Base-by-base conservation (phyloP, 2,113 vertebrate species). In the Sorex fumeus region DNA sequence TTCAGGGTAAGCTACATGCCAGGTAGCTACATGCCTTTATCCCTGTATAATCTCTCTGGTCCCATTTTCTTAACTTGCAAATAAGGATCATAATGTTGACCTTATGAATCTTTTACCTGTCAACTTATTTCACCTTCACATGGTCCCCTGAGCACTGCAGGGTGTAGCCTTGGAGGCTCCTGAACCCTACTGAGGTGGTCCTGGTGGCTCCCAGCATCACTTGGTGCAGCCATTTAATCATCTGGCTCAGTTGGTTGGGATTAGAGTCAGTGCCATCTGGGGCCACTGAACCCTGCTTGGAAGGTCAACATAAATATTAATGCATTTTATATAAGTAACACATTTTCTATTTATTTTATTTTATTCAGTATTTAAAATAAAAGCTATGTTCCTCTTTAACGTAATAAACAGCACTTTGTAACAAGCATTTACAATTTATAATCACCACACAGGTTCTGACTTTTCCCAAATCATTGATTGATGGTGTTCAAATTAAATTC, bases 401-500 rank as follows among this genome's bases (percentile, higher is more conserved):
- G 80, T 71, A 95, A 88, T 62, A 90, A 81, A 67, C 36, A 87
- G 1, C 57, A 64, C 27, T 83, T 87, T 66, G 27, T 30, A 83
- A 27, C 30, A 6, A 62, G 60, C 60, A 84, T 88, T 84, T 83
- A 57, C 2, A 64, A 70, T 84, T 93, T 47, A 34, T 27, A 90
- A 80, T 53, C 81, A 85, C 71, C 83, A 5, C 57, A 89, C 43
- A 88, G 79, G 1, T 15, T 86, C 21, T 19, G 30, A n/a, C 12
- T 30, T 81, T 75, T 82, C 87, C 76, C 45, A 87, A 84, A 74
- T 87, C 76, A 34, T 45, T 84, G 86, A 84, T 16, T 91, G 53
- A 96, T 66, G 77, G 57, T 81, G 67, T 95, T 60, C 87, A 94
- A 95, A 95, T 89, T 72, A 78, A 23, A 88, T 91, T 91, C 77